These are phyloP conservation scores for Labroides dimidiatus DNA, from an alignment of 2,797 vertebrate genomes.

Conservation along the genomic window DNA sequence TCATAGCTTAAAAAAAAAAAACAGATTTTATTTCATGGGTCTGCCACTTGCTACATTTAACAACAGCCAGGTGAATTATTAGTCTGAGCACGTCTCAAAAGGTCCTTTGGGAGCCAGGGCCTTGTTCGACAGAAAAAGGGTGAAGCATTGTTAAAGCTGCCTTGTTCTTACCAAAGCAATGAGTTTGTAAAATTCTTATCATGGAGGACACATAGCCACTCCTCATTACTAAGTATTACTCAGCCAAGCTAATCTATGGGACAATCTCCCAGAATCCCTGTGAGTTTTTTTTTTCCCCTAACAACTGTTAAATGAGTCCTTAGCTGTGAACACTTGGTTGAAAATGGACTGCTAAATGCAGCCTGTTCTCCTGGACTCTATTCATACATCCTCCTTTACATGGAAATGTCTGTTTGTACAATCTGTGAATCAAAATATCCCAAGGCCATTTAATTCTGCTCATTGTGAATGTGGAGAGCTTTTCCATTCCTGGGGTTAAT, in stretches of 20 bases:
- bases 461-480: conserved; percentile 31
- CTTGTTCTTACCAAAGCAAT: neutral
- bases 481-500: conserved; percentile 60
- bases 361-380: conserved; percentile 8
- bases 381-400: conserved; percentile 44
- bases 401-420: conserved; percentile 43
- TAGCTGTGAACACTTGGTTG: conserved; percentile 29
- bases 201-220: neutral
- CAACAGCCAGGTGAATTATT: no score
- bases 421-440: conserved; percentile 53
- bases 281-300: conserved; percentile 15
- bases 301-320: conserved; percentile 43
- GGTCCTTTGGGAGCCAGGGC: no score
- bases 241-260: conserved; percentile 28
- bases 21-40: no score
- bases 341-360: conserved; percentile 46
- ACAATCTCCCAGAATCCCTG: conserved; percentile 24
- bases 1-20: no score
- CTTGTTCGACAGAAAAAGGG: neutral
- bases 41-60: no score
- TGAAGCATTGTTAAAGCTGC: neutral
- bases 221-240: conserved; percentile 23
- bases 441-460: conserved; percentile 44
- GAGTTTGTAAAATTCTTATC: conserved; percentile 3
- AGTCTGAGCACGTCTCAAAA: no score